Evolutionary conservation across 1,140 invertebrate species (phyloP), one percentile per base, ranked within the genome.

Genomic region (Aphaenogaster floridana): DNA sequence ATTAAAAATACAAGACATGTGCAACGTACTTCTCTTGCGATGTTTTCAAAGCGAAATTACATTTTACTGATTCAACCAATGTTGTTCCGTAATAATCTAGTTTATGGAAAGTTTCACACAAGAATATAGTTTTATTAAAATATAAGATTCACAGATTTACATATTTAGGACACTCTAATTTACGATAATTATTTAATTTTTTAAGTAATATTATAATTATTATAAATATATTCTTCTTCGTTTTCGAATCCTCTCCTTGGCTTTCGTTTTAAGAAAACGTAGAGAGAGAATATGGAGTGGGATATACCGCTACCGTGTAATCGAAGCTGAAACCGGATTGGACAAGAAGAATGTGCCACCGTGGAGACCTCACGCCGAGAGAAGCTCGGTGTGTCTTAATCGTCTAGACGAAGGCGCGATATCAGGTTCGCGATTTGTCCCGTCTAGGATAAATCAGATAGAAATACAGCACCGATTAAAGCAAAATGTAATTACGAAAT

Each of bases 261-360:
- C 11, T 71, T 71, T 71, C n/a, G 13, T 2, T 7, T 63, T 28
- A 52, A 63, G 42, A 61, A 84, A 74, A 63, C 6, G 9, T 50
- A 42, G 45, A 69, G 21, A 48, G 6, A 45, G 48, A 64, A 61
- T 50, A n/a, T 17, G n/a, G 36, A 74, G 63, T 39, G 28, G 54
- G 28, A 84, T 74, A 77, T 78, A 63, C 76, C 34, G 61, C 88
- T 88, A 86, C 69, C 77, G 86, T 59, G 81, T 86, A 91, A 91
- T 88, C 77, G 71, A 72, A 64, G 50, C 66, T 81, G 42, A 85
- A 91, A 91, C 86, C 86, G 86, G 87, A 90, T 92, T 88, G 88
- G 86, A 76, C 50, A 76, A 77, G 34, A 34, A 84, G 90, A 92
- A 80, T 86, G 63, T 88, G 85, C 81, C 87, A 59, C 39, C 50